Evolutionary conservation across 2,113 vertebrate genomes (phyloP).

Genomic region (Sander vitreus): DNA sequence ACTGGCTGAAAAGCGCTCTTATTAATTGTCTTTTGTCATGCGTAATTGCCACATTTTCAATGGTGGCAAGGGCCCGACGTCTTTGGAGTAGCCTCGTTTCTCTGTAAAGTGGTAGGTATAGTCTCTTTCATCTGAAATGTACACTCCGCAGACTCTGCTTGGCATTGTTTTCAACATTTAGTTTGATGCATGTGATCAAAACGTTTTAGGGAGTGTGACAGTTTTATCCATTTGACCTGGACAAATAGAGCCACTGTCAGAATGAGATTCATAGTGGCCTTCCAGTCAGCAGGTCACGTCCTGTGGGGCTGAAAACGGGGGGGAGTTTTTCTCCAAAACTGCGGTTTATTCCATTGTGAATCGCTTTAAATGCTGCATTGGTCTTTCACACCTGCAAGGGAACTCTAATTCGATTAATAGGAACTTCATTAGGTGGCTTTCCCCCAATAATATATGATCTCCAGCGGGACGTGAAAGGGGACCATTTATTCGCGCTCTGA

Average conservation of each 20-base stretch:
- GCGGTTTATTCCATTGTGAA: conserved; percentile 87
- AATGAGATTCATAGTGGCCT: conserved; percentile 35
- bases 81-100: conserved; percentile 77
- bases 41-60: conserved; percentile 92
- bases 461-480: conserved; percentile 91
- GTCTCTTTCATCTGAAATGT: background rate
- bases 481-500: conserved; percentile 93
- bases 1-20: conserved; percentile 91
- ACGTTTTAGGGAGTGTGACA: background rate
- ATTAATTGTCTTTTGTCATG: conserved; percentile 99
- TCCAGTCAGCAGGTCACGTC: conserved; percentile 79
- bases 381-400: conserved; percentile 93
- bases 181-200: background rate
- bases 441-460: conserved; percentile 94
- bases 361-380: conserved; percentile 84
- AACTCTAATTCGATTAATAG: conserved; percentile 96
- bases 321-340: conserved; percentile 76
- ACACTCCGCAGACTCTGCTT: background rate
- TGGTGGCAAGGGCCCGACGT: conserved; percentile 81
- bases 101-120: conserved; percentile 30
- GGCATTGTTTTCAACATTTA: background rate
- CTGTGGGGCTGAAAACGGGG: conserved; percentile 72
- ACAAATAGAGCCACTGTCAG: background rate
- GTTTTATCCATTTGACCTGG: conserved; percentile 5
- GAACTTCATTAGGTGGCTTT: conserved; percentile 95